Base-by-base conservation (phyloP, 2,888 invertebrate genomes). In the Drosophila nr. medialis region DNA sequence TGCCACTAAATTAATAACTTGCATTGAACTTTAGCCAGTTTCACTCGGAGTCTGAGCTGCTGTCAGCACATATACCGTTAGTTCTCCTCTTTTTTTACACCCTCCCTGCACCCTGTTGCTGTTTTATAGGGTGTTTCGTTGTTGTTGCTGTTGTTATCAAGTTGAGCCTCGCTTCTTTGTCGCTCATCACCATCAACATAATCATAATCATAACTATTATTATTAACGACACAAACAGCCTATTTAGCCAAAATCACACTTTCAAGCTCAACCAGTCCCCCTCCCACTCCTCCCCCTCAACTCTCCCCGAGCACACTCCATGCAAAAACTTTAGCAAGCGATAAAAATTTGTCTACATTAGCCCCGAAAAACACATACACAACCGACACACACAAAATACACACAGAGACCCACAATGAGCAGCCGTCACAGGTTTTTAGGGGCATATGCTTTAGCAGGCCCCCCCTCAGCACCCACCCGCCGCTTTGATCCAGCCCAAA, bases 261-360 rank as follows among this genome's bases (percentile, higher is more conserved):
- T 68, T 72, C 53, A 34, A 72, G 72, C 62, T 40, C 34, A 56
- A 21, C 24, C 49, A 24, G 21, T 49, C 21, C 5, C 42, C 15
- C 27, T 3, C 38, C 55, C 36, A 13, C 30, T 27, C 13, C 13
- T 8, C 21, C 36, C 13, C 30, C n/a, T 11, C 13, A 42, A 15
- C 54, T 18, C 18, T 11, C 11, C 6, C 3, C 4, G 2, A 45
- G 24, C 24, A 30, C 7, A 45, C 34, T 40, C 40, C 62, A 18
- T 34, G 56, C 62, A 30, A 71, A 79, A 87, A 85, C 73, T 87
- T 85, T 85, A 75, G 77, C 88, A 76, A 79, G 85, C 83, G 87
- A 85, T 87, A 85, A 85, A 87, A 85, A 85, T 85, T 85, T 85
- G 85, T 85, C 83, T 81, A 85, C 81, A 87, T 85, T 85, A 87